Conservation (phyloP, 2,797 vertebrate species). For the Anabacerthia variegaticeps region DNA sequence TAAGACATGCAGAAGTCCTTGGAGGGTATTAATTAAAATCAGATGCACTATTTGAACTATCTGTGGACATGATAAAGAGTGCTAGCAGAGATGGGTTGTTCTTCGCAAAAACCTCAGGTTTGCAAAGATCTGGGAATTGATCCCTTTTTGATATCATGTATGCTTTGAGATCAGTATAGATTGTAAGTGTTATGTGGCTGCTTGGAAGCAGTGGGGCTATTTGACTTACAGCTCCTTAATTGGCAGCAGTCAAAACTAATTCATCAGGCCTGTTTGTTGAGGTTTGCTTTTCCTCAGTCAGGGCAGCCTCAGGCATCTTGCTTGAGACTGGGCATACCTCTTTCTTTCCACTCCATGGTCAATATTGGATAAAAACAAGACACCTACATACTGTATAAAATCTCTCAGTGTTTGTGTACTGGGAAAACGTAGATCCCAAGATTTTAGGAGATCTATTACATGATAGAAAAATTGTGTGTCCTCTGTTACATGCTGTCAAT, state of each 20-base stretch:
- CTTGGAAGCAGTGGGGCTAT: background rate
- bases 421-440: background rate
- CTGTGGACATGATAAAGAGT: background rate
- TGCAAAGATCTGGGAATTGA: background rate
- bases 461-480: background rate
- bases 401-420: background rate
- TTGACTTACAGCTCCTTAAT: background rate
- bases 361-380: background rate
- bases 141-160: background rate
- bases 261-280: background rate
- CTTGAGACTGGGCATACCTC: background rate
- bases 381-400: background rate
- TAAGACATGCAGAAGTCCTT: background rate
- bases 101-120: background rate
- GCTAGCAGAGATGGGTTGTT: background rate
- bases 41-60: background rate
- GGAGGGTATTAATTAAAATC: background rate
- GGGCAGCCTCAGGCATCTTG: background rate
- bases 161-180: background rate
- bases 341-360: background rate
- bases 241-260: background rate
- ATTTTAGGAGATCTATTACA: background rate
- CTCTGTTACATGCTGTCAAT: background rate
- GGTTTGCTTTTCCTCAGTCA: background rate
- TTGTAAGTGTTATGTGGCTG: background rate